phyloP scores from a whole-genome alignment of 2,888 invertebrate species.

The Torymus auratus region DNA sequence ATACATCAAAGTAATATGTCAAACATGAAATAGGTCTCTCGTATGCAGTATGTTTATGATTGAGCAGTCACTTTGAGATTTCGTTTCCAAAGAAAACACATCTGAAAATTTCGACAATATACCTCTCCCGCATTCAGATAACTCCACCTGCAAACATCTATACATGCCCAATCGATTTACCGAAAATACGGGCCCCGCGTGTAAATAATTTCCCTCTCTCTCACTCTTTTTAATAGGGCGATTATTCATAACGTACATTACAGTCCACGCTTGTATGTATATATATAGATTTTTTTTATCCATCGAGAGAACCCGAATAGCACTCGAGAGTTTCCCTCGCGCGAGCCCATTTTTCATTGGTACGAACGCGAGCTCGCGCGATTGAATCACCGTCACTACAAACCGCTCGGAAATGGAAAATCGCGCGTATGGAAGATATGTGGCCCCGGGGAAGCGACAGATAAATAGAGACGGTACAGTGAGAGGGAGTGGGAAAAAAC shows the following conservation, averaged over 20 bases:
- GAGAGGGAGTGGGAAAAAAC: neutral
- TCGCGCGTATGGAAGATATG: constrained; percentile 29
- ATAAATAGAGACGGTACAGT: constrained; percentile 21
- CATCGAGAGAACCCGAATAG: constrained; percentile 16
- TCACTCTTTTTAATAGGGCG: constrained; percentile 3
- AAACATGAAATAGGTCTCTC: no score
- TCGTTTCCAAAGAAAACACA: no score
- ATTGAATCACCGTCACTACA: constrained; percentile 41
- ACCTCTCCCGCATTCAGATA: no score
- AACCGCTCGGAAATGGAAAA: constrained; percentile 45
- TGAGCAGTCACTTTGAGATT: no score
- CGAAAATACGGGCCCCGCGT: no score
- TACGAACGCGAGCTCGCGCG: neutral
- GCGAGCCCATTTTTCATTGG: constrained; percentile 37
- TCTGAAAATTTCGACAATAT: no score
- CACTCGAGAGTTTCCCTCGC: constrained; percentile 20
- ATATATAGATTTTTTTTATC: constrained; percentile 2
- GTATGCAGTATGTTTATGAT: no score
- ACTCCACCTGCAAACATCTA: no score
- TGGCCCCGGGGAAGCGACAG: constrained; percentile 20
- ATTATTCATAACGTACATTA: constrained; percentile 32
- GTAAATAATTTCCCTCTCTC: neutral
- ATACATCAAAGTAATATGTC: no score
- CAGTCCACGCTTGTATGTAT: neutral
- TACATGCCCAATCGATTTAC: no score